Percentiles rank a stretch among this genome's conserved stretches.
These are phyloP conservation scores for Philhelius pedissequus DNA, from an alignment of 2,888 invertebrate species.

Conservation along the genomic window DNA sequence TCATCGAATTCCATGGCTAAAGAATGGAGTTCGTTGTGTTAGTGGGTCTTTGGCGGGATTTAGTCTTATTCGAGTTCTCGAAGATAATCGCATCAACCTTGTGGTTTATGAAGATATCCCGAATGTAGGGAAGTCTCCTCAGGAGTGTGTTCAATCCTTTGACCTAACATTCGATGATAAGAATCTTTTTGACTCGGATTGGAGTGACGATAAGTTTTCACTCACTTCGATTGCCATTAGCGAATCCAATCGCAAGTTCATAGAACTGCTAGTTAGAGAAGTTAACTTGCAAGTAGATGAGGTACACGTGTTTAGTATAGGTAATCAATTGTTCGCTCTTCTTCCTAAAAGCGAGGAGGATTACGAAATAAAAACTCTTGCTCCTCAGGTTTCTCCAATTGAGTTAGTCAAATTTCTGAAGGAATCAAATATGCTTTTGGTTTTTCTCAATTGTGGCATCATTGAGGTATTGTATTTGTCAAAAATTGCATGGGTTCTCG, in stretches of 20 bases:
- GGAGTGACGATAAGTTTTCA: constrained; percentile 73
- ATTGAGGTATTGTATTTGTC: constrained; percentile 77
- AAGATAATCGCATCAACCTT: constrained; percentile 69
- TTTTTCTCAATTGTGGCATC: constrained; percentile 74
- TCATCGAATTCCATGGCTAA: constrained; percentile 73
- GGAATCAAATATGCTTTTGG: constrained; percentile 71
- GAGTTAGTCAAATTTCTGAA: constrained; percentile 71
- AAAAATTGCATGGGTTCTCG: constrained; percentile 66
- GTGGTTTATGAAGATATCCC: constrained; percentile 74
- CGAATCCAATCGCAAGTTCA: constrained; percentile 71
- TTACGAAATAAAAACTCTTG: constrained; percentile 40
- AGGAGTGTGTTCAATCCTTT: constrained; percentile 71
- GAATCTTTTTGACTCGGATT: constrained; percentile 75
- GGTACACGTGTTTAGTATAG: constrained; percentile 74
- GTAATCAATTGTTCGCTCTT: constrained; percentile 74
- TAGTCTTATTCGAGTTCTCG: constrained; percentile 73
- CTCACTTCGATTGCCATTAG: constrained; percentile 71
- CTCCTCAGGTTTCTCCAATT: constrained; percentile 70
- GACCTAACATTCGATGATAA: constrained; percentile 75
- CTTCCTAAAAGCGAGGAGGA: neutral
- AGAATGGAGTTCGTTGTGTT: constrained; percentile 73
- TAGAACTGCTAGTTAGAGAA: constrained; percentile 70
- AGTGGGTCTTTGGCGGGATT: constrained; percentile 72
- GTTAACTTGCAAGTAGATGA: constrained; percentile 58
- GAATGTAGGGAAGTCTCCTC: constrained; percentile 70